These are phyloP conservation scores for Bradypus variegatus DNA, from an alignment of 2,797 vertebrate genomes.

Conservation along the genomic window DNA sequence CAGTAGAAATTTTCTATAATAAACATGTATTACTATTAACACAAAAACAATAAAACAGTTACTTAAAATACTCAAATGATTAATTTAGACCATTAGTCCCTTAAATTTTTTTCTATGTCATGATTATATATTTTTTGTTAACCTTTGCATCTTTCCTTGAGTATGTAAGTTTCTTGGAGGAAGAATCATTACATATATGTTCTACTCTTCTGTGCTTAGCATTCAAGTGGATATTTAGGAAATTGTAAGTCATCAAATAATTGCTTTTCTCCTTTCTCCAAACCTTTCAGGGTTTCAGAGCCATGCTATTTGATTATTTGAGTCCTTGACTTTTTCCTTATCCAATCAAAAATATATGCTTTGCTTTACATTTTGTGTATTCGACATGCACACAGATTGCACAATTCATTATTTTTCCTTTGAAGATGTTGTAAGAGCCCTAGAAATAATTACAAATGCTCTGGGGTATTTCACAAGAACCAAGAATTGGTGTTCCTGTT, in stretches of 20 bases:
- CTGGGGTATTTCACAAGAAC: background rate
- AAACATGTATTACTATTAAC: background rate
- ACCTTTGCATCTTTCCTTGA: background rate
- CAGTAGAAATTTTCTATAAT: background rate
- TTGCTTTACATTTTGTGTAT: conserved; percentile 8
- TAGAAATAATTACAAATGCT: background rate
- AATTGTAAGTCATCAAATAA: background rate
- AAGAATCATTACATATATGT: background rate
- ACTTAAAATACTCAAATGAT: background rate
- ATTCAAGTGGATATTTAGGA: background rate
- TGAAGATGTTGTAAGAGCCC: background rate
- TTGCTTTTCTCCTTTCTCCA: background rate
- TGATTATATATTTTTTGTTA: background rate
- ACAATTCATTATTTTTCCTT: conserved; percentile 4
- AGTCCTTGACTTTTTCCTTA: background rate
- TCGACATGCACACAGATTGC: background rate
- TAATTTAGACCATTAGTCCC: background rate
- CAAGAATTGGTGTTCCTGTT: background rate
- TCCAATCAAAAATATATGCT: background rate
- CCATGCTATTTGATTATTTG: background rate
- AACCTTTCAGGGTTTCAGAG: background rate
- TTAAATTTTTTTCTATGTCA: background rate
- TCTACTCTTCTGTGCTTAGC: background rate
- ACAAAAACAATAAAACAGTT: background rate
- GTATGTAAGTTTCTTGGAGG: background rate